A percentile compares a stretch with the other conserved stretches of the same genome.
Conservation (phyloP, 1,140 invertebrate species). For the Pseudomyrmex dendroicus region DNA sequence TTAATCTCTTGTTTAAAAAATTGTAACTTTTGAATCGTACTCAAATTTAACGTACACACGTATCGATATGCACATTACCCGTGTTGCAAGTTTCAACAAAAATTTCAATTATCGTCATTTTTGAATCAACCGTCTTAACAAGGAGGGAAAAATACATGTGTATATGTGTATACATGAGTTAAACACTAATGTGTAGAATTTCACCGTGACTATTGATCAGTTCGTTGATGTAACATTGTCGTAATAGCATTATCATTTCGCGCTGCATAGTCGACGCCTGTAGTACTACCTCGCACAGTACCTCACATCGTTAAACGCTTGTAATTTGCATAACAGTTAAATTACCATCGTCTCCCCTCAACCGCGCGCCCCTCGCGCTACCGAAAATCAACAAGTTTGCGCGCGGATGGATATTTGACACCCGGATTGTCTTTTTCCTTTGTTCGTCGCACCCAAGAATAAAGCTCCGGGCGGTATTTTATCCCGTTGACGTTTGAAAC, state of each 20-base stretch:
- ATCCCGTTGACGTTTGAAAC: slow-evolving; percentile 32
- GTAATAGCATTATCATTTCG: slow-evolving; percentile 39
- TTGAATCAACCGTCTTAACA: too few relatives aligned
- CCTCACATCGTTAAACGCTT: slow-evolving; percentile 38
- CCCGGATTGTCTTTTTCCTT: slow-evolving; percentile 7
- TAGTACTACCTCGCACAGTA: background rate
- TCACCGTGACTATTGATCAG: slow-evolving; percentile 34
- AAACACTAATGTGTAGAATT: slow-evolving; percentile 32
- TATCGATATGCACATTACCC: too few relatives aligned
- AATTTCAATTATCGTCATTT: too few relatives aligned
- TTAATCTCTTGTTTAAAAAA: too few relatives aligned
- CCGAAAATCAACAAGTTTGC: slow-evolving; percentile 53
- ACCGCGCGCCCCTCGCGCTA: background rate
- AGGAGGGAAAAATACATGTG: too few relatives aligned
- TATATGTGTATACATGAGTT: background rate
- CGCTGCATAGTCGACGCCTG: background rate
- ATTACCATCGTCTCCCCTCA: background rate
- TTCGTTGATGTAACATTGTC: background rate
- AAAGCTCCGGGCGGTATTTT: background rate
- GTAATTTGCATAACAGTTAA: slow-evolving; percentile 43
- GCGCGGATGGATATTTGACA: slow-evolving; percentile 28
- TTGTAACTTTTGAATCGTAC: too few relatives aligned
- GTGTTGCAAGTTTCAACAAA: too few relatives aligned
- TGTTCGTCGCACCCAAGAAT: background rate
- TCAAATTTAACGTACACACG: too few relatives aligned